Conservation (phyloP, 1,140 invertebrate species). For the Macrosteles quadrilineatus region DNA sequence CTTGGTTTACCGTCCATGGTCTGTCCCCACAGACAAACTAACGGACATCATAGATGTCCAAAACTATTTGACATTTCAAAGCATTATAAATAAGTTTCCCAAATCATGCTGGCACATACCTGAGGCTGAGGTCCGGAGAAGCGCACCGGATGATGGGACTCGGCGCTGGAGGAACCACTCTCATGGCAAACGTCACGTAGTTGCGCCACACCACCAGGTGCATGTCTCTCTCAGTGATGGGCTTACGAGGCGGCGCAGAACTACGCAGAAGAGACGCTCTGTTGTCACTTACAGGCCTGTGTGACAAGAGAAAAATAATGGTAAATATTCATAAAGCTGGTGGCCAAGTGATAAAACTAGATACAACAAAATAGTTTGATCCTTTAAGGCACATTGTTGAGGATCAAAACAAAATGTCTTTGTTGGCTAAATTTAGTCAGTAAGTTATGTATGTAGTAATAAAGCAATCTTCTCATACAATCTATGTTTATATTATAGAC, state of each 20-base stretch:
- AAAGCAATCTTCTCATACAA: too few species aligned
- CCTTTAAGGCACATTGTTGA: too few species aligned
- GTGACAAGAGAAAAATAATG: slow-evolving; percentile 44
- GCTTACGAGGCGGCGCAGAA: slow-evolving; percentile 76
- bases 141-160: slow-evolving; percentile 83
- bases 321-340: neutral
- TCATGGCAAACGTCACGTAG: slow-evolving; percentile 92
- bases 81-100: too few species aligned
- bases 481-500: too few species aligned
- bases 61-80: too few species aligned
- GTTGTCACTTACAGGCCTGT: slow-evolving; percentile 94
- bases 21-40: too few species aligned
- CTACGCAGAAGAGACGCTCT: slow-evolving; percentile 86
- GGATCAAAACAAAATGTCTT: too few species aligned
- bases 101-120: too few species aligned
- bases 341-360: neutral
- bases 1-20: too few species aligned
- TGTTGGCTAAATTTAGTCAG: too few species aligned
- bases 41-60: too few species aligned
- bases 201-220: slow-evolving; percentile 96
- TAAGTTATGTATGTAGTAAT: too few species aligned
- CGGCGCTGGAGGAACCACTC: slow-evolving; percentile 82
- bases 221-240: slow-evolving; percentile 85
- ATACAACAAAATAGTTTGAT: neutral
- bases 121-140: slow-evolving; percentile 88